Base-by-base conservation (phyloP, 1,140 invertebrate species). In the Manduca sexta region DNA sequence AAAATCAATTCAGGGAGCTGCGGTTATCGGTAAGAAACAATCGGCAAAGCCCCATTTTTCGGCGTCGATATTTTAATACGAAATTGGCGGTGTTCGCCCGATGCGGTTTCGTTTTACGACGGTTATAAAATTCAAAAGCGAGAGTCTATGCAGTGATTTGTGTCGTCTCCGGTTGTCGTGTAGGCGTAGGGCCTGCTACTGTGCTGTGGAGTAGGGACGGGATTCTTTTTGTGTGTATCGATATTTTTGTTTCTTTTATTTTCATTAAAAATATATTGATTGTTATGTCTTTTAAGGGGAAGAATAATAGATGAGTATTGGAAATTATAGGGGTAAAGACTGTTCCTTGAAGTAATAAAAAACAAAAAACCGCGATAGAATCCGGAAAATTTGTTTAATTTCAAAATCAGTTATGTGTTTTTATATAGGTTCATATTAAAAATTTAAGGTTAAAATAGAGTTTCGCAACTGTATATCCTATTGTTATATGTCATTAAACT, bases 1-100 rank as follows among this genome's bases (percentile, higher is more conserved):
- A 69, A 68, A 52, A 56, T 60, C 49, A 76, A 80, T 68, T 67
- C 73, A 64, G 60, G 75, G 67, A 75, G 74, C 74, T 74, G 74
- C 29, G 73, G 74, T 67, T 60, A 14, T 29, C 29, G 21, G 29
- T 12, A 13, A 35, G 3, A 35, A 11, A 40, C 15, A 40, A 40
- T 40, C 38, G 38, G 10, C 11, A 13, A 15, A 16, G 15, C 12
- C 38, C 18, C n/a, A 26, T 21, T 14, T 43, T 43, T 14, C 5
- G 41, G 26, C 12, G 26, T 8, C 21, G 41, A 31, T 29, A 43
- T 30, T 29, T 43, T 15, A 43, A 7, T 43, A 14, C 8, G 21
- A 15, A 43, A 2, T 40, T 17, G 1, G 18, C 16, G 18, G 8
- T 40, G 38, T 40, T 43, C 41, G 11, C 30, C 26, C 35, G 31